Evolutionary conservation across 2,113 vertebrate species (phyloP).

Genomic region (Plestiodon gilberti): DNA sequence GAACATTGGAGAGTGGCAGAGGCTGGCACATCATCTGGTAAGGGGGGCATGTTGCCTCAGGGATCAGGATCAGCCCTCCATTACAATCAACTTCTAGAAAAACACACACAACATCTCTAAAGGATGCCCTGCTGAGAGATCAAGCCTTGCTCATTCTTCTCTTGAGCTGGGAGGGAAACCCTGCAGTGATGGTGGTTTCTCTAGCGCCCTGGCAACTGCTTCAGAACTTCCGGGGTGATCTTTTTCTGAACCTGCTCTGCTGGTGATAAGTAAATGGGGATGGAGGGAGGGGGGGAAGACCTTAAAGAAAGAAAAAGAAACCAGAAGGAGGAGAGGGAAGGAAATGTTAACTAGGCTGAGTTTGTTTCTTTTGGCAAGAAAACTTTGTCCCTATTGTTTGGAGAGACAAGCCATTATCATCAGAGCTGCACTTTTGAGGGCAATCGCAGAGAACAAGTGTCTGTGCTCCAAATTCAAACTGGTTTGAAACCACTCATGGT

Average conservation of each 20-base stretch:
- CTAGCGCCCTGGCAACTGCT: not conserved
- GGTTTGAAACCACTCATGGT: not conserved
- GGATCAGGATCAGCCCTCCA: too few relatives aligned
- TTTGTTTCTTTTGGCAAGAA: not conserved
- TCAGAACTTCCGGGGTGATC: not conserved
- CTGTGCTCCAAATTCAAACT: not conserved
- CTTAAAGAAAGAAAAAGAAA: not conserved
- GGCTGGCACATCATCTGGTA: too few relatives aligned
- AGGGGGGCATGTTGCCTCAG: too few relatives aligned
- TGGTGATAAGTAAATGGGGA: not conserved
- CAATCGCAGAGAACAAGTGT: not conserved
- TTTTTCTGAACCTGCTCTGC: not conserved
- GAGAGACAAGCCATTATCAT: not conserved
- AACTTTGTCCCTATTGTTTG: not conserved
- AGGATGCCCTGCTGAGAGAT: not conserved
- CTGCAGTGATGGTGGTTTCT: not conserved
- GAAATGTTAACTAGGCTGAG: not conserved
- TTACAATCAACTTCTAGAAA: too few relatives aligned
- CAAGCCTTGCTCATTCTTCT: not conserved
- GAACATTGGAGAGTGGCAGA: too few relatives aligned
- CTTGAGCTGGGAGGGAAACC: not conserved
- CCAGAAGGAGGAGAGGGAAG: not conserved
- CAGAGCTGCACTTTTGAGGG: not conserved
- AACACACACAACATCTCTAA: too few relatives aligned
- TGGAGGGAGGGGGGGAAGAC: not conserved